Percentiles rank a stretch among this genome's conserved stretches.
Evolutionary conservation across 2,113 vertebrate genomes (phyloP).

Genomic region (Craseonycteris thonglongyai): DNA sequence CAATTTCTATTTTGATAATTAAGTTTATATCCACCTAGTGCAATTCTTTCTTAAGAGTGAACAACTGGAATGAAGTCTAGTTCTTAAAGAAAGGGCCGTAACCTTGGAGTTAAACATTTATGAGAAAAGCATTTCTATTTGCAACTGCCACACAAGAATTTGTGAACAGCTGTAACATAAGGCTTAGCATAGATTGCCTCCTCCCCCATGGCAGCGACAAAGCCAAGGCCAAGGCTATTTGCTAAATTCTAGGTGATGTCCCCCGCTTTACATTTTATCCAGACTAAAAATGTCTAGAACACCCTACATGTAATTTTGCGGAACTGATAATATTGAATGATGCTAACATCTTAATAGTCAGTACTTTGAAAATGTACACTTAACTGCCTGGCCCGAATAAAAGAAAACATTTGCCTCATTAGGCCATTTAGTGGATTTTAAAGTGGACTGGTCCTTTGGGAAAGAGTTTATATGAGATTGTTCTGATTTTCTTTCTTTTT

Average conservation of each 20-base stretch:
- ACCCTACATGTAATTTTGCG: background rate
- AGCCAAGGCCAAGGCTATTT: background rate
- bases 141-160: constrained; percentile 29
- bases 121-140: constrained; percentile 28
- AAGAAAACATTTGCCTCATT: background rate
- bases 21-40: background rate
- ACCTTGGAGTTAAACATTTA: constrained; percentile 3
- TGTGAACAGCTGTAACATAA: constrained; percentile 28
- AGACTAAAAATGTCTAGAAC: background rate
- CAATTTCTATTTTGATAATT: background rate
- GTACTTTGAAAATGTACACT: background rate
- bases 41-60: background rate
- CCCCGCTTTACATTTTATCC: background rate
- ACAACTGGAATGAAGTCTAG: constrained; percentile 7
- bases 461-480: background rate
- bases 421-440: background rate
- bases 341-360: background rate
- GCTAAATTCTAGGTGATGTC: background rate
- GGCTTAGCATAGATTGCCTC: background rate
- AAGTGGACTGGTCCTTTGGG: background rate
- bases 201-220: background rate
- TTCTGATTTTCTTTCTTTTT: background rate
- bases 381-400: background rate
- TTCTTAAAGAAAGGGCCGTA: constrained; percentile 19
- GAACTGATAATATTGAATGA: background rate